A percentile compares a stretch with the other conserved stretches of the same genome.
These are phyloP conservation scores for Lagodon rhomboides DNA, from an alignment of 2,797 vertebrate species.

Conservation along the genomic window DNA sequence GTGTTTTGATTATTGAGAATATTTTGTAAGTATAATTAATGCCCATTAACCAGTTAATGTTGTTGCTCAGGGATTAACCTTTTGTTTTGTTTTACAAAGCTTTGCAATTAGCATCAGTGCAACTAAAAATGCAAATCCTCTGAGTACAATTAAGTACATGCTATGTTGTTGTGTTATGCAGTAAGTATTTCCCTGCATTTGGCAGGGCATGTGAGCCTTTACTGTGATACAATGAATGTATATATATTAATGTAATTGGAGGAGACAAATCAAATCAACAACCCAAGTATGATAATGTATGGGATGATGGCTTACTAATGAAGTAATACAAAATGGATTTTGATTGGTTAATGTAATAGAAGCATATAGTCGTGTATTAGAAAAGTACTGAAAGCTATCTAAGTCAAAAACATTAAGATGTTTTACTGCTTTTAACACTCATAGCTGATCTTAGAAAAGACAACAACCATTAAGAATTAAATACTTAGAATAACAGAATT, in stretches of 20 bases:
- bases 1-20: constrained; percentile 12
- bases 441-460: background rate
- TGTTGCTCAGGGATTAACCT: constrained; percentile 2
- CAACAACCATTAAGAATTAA: background rate
- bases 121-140: constrained; percentile 8
- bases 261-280: constrained; percentile 1
- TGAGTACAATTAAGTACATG: constrained; percentile 18
- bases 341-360: background rate
- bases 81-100: constrained; percentile 7
- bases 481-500: background rate
- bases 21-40: constrained; percentile 27
- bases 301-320: background rate
- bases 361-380: background rate
- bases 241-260: background rate
- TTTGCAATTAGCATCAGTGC: constrained; percentile 23
- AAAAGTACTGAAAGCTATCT: background rate
- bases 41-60: constrained; percentile 16
- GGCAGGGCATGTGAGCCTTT: background rate
- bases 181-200: constrained; percentile 15
- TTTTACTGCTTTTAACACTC: background rate
- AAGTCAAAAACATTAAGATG: background rate
- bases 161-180: background rate
- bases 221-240: background rate
- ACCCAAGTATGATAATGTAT: background rate
- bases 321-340: constrained; percentile 13